Percentiles rank a stretch among this genome's conserved stretches.
Evolutionary conservation across 2,888 invertebrate genomes (phyloP).

Genomic region (Muscina levida): DNA sequence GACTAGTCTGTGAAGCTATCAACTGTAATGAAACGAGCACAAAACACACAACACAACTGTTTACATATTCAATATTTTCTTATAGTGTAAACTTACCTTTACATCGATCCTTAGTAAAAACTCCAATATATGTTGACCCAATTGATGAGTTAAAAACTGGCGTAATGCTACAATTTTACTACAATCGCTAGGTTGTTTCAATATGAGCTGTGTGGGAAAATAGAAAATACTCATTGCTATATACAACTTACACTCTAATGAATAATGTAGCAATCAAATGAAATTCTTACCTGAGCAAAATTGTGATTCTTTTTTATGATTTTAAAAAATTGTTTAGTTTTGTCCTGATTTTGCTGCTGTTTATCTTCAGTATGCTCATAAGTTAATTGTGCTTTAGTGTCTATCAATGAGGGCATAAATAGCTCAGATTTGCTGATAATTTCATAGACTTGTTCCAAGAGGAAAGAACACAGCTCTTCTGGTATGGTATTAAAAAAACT

Average conservation of each 20-base stretch:
- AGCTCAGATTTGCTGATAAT: constrained; percentile 77
- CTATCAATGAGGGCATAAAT: constrained; percentile 64
- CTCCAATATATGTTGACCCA: constrained; percentile 76
- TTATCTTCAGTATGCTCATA: constrained; percentile 29
- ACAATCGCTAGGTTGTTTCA: constrained; percentile 77
- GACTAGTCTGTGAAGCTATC: constrained; percentile 76
- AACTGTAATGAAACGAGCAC: constrained; percentile 71
- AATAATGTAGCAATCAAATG: too few species aligned
- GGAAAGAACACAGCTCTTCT: constrained; percentile 77
- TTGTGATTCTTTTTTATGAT: constrained; percentile 72
- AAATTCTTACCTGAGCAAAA: constrained; percentile 73
- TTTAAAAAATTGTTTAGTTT: constrained; percentile 58
- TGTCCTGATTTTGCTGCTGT: constrained; percentile 44
- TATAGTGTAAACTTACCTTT: constrained; percentile 76
- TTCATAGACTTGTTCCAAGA: constrained; percentile 77
- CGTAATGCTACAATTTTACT: constrained; percentile 77
- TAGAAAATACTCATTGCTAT: too few species aligned
- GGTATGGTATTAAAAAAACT: constrained; percentile 77
- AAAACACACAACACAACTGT: too few species aligned
- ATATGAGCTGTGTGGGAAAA: constrained; percentile 73
- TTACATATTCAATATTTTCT: too few species aligned
- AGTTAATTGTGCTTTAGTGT: constrained; percentile 34
- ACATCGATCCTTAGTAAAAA: constrained; percentile 76
- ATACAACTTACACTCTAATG: too few species aligned
- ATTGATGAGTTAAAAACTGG: constrained; percentile 76